Conservation (phyloP, 2,797 vertebrate genomes). For the Peromyscus melanophrys region DNA sequence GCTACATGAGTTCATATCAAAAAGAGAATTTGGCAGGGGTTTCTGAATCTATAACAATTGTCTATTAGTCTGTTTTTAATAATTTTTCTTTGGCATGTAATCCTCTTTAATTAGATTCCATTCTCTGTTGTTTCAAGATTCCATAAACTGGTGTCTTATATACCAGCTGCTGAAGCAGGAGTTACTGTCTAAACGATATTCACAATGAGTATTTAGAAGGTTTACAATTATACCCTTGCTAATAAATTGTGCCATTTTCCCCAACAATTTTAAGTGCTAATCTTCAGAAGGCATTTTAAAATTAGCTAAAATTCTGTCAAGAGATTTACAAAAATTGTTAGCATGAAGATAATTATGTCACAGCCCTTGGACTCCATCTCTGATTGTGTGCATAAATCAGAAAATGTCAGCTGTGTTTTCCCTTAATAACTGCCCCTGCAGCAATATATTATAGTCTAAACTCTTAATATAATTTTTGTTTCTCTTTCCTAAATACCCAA, state of each 20-base stretch:
- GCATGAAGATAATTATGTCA: conserved; percentile 93
- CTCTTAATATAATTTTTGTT: conserved; percentile 88
- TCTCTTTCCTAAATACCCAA: conserved; percentile 88
- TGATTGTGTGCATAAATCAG: conserved; percentile 93
- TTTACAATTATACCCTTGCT: conserved; percentile 94
- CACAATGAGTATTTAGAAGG: conserved; percentile 92
- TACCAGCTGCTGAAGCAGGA: conserved; percentile 92
- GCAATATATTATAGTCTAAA: conserved; percentile 90
- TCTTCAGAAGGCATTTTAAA: conserved; percentile 93
- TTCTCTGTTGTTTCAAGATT: conserved; percentile 93
- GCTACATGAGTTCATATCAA: conserved; percentile 83
- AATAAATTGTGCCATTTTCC: conserved; percentile 93
- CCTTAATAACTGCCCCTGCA: conserved; percentile 91
- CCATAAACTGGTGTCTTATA: conserved; percentile 92
- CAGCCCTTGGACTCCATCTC: conserved; percentile 91
- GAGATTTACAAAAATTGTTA: conserved; percentile 93
- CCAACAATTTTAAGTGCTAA: conserved; percentile 92
- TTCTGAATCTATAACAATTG: conserved; percentile 90
- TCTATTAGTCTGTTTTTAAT: conserved; percentile 93
- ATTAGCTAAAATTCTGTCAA: conserved; percentile 93
- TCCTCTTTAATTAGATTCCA: conserved; percentile 94
- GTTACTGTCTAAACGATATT: conserved; percentile 93
- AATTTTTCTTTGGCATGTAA: conserved; percentile 93
- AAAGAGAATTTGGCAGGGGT: conserved; percentile 83
- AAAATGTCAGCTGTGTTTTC: conserved; percentile 92